phyloP scores from a whole-genome alignment of 2,888 invertebrate species.

The Pinctada fucata region DNA sequence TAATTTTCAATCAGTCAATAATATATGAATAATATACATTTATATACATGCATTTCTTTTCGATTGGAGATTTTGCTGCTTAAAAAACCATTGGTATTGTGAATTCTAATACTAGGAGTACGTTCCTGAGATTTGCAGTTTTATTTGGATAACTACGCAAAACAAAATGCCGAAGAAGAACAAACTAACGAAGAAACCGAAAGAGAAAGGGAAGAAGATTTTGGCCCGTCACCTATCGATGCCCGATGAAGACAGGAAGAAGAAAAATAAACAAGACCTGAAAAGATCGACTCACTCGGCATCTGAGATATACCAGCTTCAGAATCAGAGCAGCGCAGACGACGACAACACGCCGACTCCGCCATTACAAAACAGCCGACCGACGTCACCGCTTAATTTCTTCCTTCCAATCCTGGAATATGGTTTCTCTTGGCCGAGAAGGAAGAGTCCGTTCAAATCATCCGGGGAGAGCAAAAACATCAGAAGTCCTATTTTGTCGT shows the following conservation, averaged over 20 bases:
- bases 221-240: conserved; percentile 30
- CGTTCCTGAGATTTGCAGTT: no score
- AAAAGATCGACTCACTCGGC: conserved; percentile 23
- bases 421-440: conserved; percentile 41
- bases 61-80: no score
- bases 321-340: conserved; percentile 17
- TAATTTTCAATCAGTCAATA: no score
- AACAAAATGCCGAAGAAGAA: conserved; percentile 39
- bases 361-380: conserved; percentile 30
- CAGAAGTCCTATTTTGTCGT: conserved; percentile 27
- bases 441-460: conserved; percentile 40
- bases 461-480: conserved; percentile 25
- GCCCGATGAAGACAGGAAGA: conserved; percentile 21
- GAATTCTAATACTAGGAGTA: no score
- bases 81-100: no score
- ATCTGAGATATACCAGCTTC: conserved; percentile 25
- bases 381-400: conserved; percentile 38
- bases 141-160: no score
- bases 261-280: conserved; percentile 26
- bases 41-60: no score
- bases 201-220: conserved; percentile 12
- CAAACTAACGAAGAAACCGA: conserved; percentile 22
- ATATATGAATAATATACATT: no score
- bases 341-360: conserved; percentile 26
- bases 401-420: conserved; percentile 39